Evolutionary conservation across 2,888 invertebrate genomes (phyloP).

Genomic region (Eilema depressum): DNA sequence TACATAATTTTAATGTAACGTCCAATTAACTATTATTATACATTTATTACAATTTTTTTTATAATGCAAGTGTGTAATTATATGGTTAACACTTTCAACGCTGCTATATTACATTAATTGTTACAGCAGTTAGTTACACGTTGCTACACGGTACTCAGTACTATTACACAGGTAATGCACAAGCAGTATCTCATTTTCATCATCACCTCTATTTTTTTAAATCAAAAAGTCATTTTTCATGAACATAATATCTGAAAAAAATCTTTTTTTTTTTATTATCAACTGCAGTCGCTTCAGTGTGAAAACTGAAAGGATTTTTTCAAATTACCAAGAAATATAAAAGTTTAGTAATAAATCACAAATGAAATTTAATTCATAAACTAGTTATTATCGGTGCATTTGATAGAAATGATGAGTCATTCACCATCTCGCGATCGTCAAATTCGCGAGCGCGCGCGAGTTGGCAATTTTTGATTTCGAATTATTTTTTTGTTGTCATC

Average conservation of each 20-base stretch:
- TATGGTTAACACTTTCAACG: conserved; percentile 12
- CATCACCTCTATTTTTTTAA: no score
- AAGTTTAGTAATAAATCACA: conserved; percentile 20
- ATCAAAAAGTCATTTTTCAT: no score
- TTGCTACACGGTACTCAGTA: not conserved
- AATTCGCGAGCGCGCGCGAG: no score
- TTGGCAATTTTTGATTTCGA: no score
- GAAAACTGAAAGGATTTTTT: not conserved
- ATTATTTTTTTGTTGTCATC: no score
- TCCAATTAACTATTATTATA: not conserved
- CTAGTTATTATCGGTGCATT: conserved; percentile 17
- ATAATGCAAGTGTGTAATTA: conserved; percentile 9
- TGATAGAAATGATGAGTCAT: no score
- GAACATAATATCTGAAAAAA: no score
- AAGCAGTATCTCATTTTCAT: not conserved
- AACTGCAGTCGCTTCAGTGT: not conserved
- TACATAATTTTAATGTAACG: conserved; percentile 3
- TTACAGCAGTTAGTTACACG: not conserved
- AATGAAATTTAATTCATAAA: conserved; percentile 47
- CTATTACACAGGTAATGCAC: conserved; percentile 1
- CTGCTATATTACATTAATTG: not conserved
- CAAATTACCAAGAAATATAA: not conserved
- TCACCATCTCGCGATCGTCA: no score
- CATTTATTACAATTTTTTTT: not conserved
- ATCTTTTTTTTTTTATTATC: no score